Conservation (phyloP, 2,113 vertebrate species). For the Garra rufa region DNA sequence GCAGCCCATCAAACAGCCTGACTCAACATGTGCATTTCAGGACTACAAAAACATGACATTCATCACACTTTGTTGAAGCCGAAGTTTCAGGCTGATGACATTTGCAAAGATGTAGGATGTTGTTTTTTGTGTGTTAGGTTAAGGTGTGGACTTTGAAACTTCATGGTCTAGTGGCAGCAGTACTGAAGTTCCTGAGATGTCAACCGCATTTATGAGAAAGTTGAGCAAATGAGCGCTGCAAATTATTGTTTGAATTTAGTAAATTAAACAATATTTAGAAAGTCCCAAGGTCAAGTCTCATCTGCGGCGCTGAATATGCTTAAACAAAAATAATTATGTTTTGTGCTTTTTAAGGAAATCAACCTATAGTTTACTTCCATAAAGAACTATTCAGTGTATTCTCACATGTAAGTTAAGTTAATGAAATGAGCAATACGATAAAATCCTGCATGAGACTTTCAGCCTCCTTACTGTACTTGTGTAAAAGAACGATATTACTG, state of each 20-base stretch:
- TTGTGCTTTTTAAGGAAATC: neutral
- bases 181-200: slow-evolving; percentile 38
- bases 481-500: neutral
- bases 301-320: neutral
- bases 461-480: neutral
- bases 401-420: no score
- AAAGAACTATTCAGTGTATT: neutral
- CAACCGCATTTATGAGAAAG: neutral
- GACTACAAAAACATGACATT: slow-evolving; percentile 52
- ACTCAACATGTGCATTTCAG: slow-evolving; percentile 47
- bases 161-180: slow-evolving; percentile 47
- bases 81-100: slow-evolving; percentile 49
- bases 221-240: neutral
- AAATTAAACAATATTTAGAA: neutral
- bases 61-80: slow-evolving; percentile 54
- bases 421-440: no score
- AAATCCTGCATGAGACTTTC: neutral
- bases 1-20: slow-evolving; percentile 31
- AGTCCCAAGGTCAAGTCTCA: neutral
- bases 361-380: neutral
- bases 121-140: slow-evolving; percentile 52
- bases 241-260: neutral
- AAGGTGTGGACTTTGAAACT: slow-evolving; percentile 52
- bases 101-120: slow-evolving; percentile 48
- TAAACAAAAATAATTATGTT: neutral